Conservation (phyloP, 1,140 invertebrate genomes). For the Palaemon carinicauda region DNA sequence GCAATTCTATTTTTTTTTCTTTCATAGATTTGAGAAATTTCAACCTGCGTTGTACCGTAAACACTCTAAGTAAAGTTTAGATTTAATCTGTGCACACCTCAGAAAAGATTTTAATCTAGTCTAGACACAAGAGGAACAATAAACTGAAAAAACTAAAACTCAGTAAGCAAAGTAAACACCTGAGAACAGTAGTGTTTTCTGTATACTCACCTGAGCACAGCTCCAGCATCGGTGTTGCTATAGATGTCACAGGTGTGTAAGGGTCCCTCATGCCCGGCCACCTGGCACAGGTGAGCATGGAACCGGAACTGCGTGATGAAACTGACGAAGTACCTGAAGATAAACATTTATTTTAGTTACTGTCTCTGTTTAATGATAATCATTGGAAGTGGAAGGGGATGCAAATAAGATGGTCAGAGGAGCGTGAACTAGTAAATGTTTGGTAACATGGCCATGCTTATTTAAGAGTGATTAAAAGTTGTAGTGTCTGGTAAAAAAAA, state of each 20-base stretch:
- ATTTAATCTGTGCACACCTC: too few relatives aligned
- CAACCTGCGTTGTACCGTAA: too few relatives aligned
- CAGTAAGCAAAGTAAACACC: background rate
- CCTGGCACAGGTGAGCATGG: constrained; percentile 81
- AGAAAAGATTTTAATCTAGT: background rate
- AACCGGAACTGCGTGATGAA: constrained; percentile 92
- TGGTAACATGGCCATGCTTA: too few relatives aligned
- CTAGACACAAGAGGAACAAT: background rate
- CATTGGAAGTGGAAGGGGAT: background rate
- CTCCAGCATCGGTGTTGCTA: constrained; percentile 63
- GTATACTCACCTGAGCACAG: constrained; percentile 60
- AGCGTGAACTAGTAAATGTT: background rate
- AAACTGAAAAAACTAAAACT: too few relatives aligned
- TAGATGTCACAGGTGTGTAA: constrained; percentile 74
- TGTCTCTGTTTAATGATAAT: too few relatives aligned
- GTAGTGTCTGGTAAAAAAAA: too few relatives aligned
- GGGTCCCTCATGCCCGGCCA: constrained; percentile 76
- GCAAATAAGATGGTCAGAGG: background rate
- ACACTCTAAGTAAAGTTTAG: too few relatives aligned
- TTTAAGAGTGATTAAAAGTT: too few relatives aligned
- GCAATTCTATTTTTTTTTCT: too few relatives aligned
- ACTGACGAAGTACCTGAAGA: constrained; percentile 82
- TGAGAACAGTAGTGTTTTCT: background rate
- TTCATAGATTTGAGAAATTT: too few relatives aligned
- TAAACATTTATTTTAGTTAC: background rate